These are phyloP conservation scores for Hafferia zeledoni DNA, from an alignment of 2,797 vertebrate genomes.

Conservation along the genomic window DNA sequence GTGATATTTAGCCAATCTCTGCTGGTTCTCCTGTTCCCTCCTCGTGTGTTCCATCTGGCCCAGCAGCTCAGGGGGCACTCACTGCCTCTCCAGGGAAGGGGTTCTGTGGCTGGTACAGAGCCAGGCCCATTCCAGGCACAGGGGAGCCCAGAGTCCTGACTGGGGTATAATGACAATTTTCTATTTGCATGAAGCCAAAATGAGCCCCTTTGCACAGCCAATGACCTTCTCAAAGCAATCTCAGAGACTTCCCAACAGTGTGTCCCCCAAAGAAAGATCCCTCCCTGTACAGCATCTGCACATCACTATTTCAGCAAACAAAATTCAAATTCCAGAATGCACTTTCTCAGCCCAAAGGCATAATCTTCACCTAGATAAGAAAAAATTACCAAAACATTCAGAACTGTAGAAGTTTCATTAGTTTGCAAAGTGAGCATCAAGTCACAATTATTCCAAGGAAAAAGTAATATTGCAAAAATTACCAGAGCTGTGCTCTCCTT, in stretches of 20 bases:
- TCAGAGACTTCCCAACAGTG: not conserved
- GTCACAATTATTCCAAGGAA: slow-evolving; percentile 50
- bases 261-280: not conserved
- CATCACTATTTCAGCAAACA: slow-evolving; percentile 37
- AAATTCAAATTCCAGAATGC: not conserved
- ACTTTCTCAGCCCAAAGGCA: not conserved
- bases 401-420: not conserved
- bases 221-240: not conserved
- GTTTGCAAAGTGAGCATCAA: not conserved
- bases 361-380: not conserved
- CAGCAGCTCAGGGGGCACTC: not conserved
- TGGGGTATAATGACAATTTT: not conserved
- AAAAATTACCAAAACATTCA: not conserved
- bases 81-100: not conserved
- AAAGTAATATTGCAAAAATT: slow-evolving; percentile 57
- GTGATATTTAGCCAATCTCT: not conserved
- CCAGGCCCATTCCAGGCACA: not conserved
- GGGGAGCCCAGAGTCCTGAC: not conserved
- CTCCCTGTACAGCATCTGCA: not conserved
- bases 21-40: not conserved
- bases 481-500: slow-evolving; percentile 36
- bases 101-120: not conserved
- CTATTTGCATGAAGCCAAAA: not conserved
- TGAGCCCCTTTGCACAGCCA: not conserved
- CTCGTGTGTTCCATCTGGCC: not conserved